phyloP scores from a whole-genome alignment of 2,888 invertebrate species.

The Ophioninae sp. region DNA sequence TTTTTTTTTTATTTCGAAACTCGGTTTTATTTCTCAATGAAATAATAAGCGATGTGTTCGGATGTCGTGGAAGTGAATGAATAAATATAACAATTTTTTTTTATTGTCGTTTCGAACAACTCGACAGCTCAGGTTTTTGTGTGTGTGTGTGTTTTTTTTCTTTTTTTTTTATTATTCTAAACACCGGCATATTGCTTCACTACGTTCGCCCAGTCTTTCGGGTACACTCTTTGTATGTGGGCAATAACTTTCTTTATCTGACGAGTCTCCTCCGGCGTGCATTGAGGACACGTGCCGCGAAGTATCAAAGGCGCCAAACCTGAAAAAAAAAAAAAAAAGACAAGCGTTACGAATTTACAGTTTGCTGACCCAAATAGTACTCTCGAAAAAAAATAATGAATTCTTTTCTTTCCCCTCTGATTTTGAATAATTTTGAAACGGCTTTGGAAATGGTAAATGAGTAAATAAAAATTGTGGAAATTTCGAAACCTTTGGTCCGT shows the following conservation, averaged over 20 bases:
- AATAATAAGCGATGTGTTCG: background rate
- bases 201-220: constrained; percentile 89
- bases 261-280: constrained; percentile 86
- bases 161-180: constrained; percentile 41
- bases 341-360: constrained; percentile 19
- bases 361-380: background rate
- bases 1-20: background rate
- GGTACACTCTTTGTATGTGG: constrained; percentile 88
- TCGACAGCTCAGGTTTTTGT: background rate
- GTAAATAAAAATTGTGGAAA: background rate
- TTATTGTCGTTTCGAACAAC: background rate
- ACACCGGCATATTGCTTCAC: constrained; percentile 86
- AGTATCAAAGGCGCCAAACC: constrained; percentile 89
- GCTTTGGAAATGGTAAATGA: background rate
- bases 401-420: background rate
- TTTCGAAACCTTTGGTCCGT: no score
- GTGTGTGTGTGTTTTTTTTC: background rate
- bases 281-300: constrained; percentile 88
- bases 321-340: constrained; percentile 78
- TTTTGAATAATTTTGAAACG: background rate
- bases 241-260: constrained; percentile 89
- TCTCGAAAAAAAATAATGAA: background rate
- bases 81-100: constrained; percentile 31
- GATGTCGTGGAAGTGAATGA: constrained; percentile 1
- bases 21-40: background rate